phyloP scores from a whole-genome alignment of 2,888 invertebrate species.

The Carabus problematicus region DNA sequence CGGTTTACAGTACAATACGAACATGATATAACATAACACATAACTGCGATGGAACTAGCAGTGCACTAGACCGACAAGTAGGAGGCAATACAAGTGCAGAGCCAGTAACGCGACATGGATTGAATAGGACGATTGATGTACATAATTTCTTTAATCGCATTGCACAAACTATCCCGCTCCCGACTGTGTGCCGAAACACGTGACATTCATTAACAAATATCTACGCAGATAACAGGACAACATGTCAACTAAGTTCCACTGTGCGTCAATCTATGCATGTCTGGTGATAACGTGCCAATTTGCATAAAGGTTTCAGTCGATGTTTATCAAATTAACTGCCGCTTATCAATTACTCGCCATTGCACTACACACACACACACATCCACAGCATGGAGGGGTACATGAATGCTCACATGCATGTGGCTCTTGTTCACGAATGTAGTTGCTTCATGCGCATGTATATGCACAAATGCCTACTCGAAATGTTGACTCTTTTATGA shows the following conservation, averaged over 20 bases:
- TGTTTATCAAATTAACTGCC: conserved; percentile 36
- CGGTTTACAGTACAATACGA: too few relatives aligned
- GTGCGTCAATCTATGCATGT: conserved; percentile 27
- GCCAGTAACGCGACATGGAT: neutral
- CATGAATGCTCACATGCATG: neutral
- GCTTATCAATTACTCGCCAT: conserved; percentile 25
- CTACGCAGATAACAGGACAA: neutral
- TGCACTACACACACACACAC: neutral
- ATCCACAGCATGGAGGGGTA: conserved; percentile 1
- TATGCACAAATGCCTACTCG: neutral
- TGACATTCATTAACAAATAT: conserved; percentile 16
- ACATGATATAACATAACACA: too few relatives aligned
- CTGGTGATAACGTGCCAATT: conserved; percentile 20
- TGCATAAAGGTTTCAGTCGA: conserved; percentile 28
- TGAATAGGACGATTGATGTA: neutral
- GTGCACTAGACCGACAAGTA: too few relatives aligned
- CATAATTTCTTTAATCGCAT: neutral
- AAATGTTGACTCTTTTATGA: neutral
- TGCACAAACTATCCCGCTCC: neutral
- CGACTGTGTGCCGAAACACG: neutral
- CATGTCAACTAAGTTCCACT: conserved; percentile 9
- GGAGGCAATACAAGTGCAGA: too few relatives aligned
- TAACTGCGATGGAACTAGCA: too few relatives aligned
- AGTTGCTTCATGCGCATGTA: too few relatives aligned
- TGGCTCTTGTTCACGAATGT: too few relatives aligned